Percentiles rank a stretch among this genome's conserved stretches.
Evolutionary conservation across 2,888 invertebrate genomes (phyloP).

Genomic region (Agrotis exclamationis): DNA sequence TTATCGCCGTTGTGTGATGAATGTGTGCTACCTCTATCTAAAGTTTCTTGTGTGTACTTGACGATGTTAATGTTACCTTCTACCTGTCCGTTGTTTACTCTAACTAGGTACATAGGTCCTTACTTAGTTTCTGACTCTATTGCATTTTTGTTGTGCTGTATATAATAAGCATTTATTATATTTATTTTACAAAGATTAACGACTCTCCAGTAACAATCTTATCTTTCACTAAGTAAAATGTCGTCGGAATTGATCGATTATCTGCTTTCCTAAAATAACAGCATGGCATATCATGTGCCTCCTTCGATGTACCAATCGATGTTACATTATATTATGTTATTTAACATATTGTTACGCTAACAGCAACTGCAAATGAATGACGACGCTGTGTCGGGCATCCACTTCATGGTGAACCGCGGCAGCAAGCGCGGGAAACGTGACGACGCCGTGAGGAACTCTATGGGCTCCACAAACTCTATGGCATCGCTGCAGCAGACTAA

Average conservation of each 20-base stretch:
- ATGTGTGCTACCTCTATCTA: conserved; percentile 38
- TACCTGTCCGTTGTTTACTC: conserved; percentile 36
- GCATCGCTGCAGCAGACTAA: conserved; percentile 92
- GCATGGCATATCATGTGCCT: conserved; percentile 15
- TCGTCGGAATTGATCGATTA: conserved; percentile 33
- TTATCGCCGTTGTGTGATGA: conserved; percentile 29
- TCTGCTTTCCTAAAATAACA: conserved; percentile 33
- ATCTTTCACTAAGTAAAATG: conserved; percentile 21
- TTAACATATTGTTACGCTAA: conserved; percentile 39
- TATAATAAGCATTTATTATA: conserved; percentile 46
- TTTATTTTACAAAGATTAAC: conserved; percentile 22
- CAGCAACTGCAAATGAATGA: conserved; percentile 92
- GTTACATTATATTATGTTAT: conserved; percentile 6
- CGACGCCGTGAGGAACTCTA: conserved; percentile 80
- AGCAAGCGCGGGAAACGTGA: conserved; percentile 86
- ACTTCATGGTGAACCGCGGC: conserved; percentile 92
- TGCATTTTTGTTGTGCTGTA: conserved; percentile 56
- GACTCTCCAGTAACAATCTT: conserved; percentile 41
- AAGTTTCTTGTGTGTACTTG: conserved; percentile 33
- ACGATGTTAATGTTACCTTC: conserved; percentile 25
- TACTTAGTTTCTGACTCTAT: conserved; percentile 26
- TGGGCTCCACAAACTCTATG: conserved; percentile 89
- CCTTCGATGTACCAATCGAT: conserved; percentile 26
- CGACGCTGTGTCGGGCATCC: conserved; percentile 94
- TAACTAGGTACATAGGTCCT: conserved; percentile 16